Conservation (phyloP, 2,113 vertebrate species). For the Periophthalmus modestus region DNA sequence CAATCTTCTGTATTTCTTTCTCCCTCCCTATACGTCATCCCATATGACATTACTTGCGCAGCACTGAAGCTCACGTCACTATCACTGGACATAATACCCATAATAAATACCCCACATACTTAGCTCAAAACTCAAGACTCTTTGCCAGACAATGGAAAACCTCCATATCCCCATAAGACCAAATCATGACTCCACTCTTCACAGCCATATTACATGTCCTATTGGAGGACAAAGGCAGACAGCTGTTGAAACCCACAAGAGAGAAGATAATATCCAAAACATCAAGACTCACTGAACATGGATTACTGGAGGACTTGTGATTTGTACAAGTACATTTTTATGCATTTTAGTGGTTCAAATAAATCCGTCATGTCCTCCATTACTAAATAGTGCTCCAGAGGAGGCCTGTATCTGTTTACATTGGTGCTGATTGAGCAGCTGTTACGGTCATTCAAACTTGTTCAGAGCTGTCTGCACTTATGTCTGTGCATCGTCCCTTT, state of each 20-base stretch:
- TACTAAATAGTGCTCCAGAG: background rate
- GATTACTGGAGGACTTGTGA: background rate
- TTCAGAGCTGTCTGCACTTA: background rate
- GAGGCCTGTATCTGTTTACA: constrained; percentile 8
- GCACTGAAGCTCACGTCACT: background rate
- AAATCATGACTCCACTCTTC: background rate
- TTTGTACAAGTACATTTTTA: background rate
- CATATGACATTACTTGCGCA: background rate
- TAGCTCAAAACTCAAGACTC: background rate
- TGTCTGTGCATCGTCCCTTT: background rate
- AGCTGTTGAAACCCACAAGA: constrained; percentile 1
- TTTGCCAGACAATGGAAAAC: background rate
- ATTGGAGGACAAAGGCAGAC: background rate
- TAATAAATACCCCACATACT: background rate
- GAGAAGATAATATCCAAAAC: background rate
- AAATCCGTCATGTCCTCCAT: background rate
- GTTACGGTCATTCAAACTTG: background rate
- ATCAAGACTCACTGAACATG: background rate
- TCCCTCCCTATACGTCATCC: background rate
- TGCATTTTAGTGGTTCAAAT: background rate
- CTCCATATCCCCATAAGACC: background rate
- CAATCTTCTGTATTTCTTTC: too few species aligned
- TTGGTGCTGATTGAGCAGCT: constrained; percentile 7
- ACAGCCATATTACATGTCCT: background rate
- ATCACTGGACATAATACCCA: background rate